These are phyloP conservation scores for Dryas iulia DNA, from an alignment of 1,140 invertebrate species.

Conservation along the genomic window DNA sequence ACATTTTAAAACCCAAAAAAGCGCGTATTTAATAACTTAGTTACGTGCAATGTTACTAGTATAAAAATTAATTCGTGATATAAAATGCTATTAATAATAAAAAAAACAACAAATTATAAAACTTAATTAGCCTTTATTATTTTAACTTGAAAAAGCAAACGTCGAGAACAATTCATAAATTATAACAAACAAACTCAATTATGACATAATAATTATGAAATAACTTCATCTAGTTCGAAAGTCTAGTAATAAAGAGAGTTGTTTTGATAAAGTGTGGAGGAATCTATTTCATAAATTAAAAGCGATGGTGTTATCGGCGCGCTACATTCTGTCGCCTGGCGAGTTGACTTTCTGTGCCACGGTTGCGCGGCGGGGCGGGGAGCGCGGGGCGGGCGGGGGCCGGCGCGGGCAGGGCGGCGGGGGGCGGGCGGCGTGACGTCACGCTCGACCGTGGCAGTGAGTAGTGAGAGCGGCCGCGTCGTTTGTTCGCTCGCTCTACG, in stretches of 20 bases:
- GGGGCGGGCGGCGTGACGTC: constrained; percentile 64
- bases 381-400: constrained; percentile 41
- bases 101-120: neutral
- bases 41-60: neutral
- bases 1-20: neutral
- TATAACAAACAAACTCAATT: neutral
- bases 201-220: constrained; percentile 5
- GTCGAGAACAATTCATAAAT: neutral
- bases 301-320: constrained; percentile 68
- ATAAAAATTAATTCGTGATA: neutral
- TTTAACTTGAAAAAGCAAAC: neutral
- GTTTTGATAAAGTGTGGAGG: constrained; percentile 60
- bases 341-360: constrained; percentile 71
- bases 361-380: constrained; percentile 43
- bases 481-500: constrained; percentile 68
- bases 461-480: constrained; percentile 75
- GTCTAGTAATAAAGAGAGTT: constrained; percentile 63
- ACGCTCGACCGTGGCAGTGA: constrained; percentile 78
- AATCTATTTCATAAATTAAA: constrained; percentile 58
- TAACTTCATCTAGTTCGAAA: constrained; percentile 54
- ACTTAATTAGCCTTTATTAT: neutral
- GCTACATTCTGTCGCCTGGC: constrained; percentile 65
- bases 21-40: neutral
- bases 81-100: neutral
- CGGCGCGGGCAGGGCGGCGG: constrained; percentile 38